These are phyloP conservation scores for Cyanocitta stelleri DNA, from an alignment of 2,113 vertebrate species.

Conservation along the genomic window DNA sequence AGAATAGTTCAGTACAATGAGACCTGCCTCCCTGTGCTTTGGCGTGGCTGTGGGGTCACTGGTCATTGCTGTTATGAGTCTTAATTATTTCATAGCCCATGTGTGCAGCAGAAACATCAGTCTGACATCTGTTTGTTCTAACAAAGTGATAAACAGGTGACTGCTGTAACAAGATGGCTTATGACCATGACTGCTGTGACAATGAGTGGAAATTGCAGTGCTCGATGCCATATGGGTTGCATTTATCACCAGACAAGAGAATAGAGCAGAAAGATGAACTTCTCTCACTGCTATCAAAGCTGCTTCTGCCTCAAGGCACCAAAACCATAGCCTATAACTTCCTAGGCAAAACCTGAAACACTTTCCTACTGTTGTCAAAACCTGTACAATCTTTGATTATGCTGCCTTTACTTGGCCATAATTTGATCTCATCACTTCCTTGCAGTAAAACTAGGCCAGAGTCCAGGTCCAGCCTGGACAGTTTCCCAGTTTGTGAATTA, in stretches of 20 bases:
- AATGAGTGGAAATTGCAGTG: neutral
- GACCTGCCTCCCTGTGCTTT: neutral
- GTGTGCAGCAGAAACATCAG: neutral
- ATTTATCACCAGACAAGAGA: neutral
- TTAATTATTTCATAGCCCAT: neutral
- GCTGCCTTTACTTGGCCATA: neutral
- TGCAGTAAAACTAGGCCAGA: neutral
- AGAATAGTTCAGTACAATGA: neutral
- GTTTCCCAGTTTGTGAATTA: neutral
- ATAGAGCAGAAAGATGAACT: neutral
- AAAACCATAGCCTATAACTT: neutral
- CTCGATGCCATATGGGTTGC: fast-evolving
- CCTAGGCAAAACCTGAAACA: neutral
- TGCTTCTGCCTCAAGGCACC: neutral
- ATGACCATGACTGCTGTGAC: neutral
- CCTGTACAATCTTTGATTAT: neutral
- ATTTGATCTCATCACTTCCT: neutral
- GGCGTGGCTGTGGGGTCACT: fast-evolving
- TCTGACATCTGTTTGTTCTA: neutral
- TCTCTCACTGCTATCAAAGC: neutral
- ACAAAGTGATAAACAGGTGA: neutral
- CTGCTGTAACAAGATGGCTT: neutral
- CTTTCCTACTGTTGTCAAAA: neutral
- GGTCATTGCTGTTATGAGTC: neutral
- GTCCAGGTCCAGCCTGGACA: neutral